Evolutionary conservation across 2,113 vertebrate species (phyloP), one percentile per base, ranked within the genome.

Genomic region (Takifugu bimaculatus): DNA sequence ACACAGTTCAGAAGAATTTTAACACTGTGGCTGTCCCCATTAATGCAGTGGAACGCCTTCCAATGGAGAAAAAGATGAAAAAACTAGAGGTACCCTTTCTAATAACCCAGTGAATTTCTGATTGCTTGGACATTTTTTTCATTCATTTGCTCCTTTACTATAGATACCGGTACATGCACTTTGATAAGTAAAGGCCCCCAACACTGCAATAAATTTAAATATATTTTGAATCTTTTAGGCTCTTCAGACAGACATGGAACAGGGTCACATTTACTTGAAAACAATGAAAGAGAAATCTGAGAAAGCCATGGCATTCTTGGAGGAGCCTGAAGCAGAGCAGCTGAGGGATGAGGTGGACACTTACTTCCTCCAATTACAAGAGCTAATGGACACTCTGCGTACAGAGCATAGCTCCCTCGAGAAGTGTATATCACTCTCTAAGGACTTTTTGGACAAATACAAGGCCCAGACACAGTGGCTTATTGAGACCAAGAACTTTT

Each of bases 391-490:
- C 25, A 85, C 87, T 6, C 91, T 97, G 65, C 90, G 95, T 26
- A 89, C 85, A 10, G 93, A 96, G 57, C 92, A 93, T 4, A 83
- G 88, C 80, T 87, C 87, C 3, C 85, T 95, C 0, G 96, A 97
- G 64, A 97, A 94, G 67, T 92, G 93, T 44, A 89, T 94, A 57
- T 90, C 94, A 12, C 85, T 98, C 28, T 90, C 92, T n/a, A 98
- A 95, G 77, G 97, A 99, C 81, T 96, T 97, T 63, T 90, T 91
- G n/a, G 96, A 97, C 70, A 96, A 94, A 68, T 94, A 92, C 59
- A 97, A 93, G 72, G 70, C 77, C 11, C 94, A 96, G 48, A 87
- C 88, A 44, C 94, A 93, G 67, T 98, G 95, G 96, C 63, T 94
- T 15, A 66, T 27, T 1, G 95, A 98, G 43, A 92, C 93, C 72